Conservation (phyloP, 2,797 vertebrate species). For the Brachyalestes nurse region DNA sequence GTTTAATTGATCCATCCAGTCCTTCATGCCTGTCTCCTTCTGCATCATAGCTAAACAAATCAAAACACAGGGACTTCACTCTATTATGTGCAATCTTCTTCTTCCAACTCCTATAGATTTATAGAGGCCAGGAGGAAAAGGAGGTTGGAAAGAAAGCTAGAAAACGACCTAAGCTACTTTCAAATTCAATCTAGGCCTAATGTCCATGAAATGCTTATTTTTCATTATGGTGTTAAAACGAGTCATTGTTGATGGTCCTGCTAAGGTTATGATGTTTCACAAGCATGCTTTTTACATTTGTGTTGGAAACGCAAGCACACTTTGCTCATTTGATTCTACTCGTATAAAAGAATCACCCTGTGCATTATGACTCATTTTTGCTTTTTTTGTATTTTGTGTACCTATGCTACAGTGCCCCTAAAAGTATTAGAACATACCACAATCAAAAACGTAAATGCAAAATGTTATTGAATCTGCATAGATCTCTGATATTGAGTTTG, state of each 20-base stretch:
- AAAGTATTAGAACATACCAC: neutral
- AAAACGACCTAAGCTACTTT: neutral
- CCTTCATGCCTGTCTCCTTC: neutral
- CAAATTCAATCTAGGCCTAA: no score
- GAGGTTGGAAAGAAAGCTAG: neutral
- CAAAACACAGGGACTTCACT: neutral
- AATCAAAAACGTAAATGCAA: neutral
- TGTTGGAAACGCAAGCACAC: neutral
- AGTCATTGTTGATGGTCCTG: neutral
- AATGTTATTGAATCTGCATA: no score
- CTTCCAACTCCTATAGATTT: neutral
- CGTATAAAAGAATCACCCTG: neutral
- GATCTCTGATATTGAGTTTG: no score
- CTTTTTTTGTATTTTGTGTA: no score
- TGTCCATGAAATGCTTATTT: neutral
- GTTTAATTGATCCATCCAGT: slow-evolving; percentile 20
- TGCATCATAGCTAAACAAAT: neutral
- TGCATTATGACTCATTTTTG: neutral
- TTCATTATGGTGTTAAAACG: neutral
- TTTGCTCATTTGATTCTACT: neutral
- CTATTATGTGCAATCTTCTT: neutral
- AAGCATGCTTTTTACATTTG: neutral
- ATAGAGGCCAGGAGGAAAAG: neutral
- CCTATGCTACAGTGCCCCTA: no score
- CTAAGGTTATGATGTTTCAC: neutral